Evolutionary conservation across 2,797 vertebrate genomes (phyloP).

Genomic region (Pangasius djambal): DNA sequence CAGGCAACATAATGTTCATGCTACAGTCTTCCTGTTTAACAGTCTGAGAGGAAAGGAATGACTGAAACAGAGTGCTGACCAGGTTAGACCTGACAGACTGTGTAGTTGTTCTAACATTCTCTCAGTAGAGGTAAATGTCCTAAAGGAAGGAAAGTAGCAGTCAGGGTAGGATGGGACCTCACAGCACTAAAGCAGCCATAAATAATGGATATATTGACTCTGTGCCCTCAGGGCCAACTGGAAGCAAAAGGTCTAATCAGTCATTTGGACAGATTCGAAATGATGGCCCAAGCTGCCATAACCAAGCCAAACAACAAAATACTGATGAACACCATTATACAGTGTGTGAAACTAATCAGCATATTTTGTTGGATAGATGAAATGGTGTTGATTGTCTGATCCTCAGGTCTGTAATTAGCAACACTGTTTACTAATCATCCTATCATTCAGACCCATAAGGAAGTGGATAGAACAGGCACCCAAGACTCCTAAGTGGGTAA

Average conservation of each 20-base stretch:
- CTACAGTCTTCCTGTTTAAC: neutral
- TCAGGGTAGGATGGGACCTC: slow-evolving; percentile 44
- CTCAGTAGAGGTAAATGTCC: slow-evolving; percentile 53
- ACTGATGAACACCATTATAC: slow-evolving; percentile 26
- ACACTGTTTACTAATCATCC: neutral
- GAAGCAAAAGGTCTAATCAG: slow-evolving; percentile 61
- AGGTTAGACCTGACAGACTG: slow-evolving; percentile 49
- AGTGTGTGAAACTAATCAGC: slow-evolving; percentile 3
- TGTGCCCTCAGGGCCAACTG: slow-evolving; percentile 54
- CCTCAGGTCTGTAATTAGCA: neutral
- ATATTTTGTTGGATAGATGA: neutral
- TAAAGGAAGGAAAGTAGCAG: slow-evolving; percentile 45
- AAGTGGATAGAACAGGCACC: neutral
- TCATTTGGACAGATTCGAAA: slow-evolving; percentile 51
- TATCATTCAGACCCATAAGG: neutral
- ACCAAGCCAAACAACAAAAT: slow-evolving; percentile 39
- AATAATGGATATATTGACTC: slow-evolving; percentile 60
- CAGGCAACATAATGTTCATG: slow-evolving; percentile 1
- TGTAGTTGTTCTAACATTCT: slow-evolving; percentile 46
- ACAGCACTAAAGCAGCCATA: slow-evolving; percentile 54
- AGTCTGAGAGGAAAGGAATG: slow-evolving; percentile 1
- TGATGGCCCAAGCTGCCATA: slow-evolving; percentile 29
- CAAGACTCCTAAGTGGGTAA: slow-evolving; percentile 12
- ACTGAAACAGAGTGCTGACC: slow-evolving; percentile 54
- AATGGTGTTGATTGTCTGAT: neutral